phyloP scores from a whole-genome alignment of 2,113 vertebrate species.

The Perca schrenkii region DNA sequence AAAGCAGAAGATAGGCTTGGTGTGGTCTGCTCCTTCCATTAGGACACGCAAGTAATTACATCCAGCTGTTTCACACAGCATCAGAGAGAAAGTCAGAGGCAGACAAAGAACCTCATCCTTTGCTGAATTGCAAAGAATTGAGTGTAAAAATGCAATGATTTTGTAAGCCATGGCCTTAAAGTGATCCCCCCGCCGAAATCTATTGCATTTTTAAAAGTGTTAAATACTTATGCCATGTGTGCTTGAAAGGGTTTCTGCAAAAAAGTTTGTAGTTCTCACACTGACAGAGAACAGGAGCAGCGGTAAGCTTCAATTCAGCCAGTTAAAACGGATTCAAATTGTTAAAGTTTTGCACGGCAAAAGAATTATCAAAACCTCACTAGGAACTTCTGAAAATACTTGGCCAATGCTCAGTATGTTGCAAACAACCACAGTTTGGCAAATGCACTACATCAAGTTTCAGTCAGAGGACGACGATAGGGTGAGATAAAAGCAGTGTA shows the following conservation, averaged over 20 bases:
- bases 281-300: not conserved
- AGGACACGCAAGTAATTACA: slow-evolving; percentile 73
- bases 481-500: not conserved
- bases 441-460: not conserved
- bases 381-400: not conserved
- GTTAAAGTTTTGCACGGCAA: not conserved
- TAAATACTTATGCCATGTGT: not conserved
- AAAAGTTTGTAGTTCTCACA: slow-evolving; percentile 3
- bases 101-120: slow-evolving; percentile 34
- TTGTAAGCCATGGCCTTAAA: not conserved
- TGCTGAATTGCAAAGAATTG: not conserved
- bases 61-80: slow-evolving; percentile 74
- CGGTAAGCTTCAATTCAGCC: not conserved
- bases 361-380: not conserved
- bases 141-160: slow-evolving; percentile 1
- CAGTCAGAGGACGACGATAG: not conserved
- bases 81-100: slow-evolving; percentile 33
- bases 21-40: slow-evolving; percentile 78
- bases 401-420: not conserved
- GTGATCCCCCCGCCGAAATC: not conserved
- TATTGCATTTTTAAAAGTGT: not conserved
- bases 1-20: slow-evolving; percentile 67
- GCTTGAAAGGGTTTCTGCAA: not conserved
- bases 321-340: not conserved
- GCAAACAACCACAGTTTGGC: not conserved